Evolutionary conservation across 2,888 invertebrate genomes (phyloP).

Genomic region (Phengaris arion): DNA sequence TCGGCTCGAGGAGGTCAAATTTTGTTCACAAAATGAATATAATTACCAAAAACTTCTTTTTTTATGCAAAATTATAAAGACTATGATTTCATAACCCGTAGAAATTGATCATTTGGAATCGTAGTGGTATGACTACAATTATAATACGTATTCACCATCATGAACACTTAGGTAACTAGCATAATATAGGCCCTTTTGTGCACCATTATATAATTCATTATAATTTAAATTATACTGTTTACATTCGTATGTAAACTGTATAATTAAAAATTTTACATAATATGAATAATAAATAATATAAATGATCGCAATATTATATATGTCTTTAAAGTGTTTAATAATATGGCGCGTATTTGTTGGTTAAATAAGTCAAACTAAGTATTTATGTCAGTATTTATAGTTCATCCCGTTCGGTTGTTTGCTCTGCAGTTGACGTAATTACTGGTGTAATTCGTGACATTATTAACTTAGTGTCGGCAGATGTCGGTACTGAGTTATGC

Average conservation of each 20-base stretch:
- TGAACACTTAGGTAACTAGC: no score
- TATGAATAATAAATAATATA: no score
- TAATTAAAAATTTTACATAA: no score
- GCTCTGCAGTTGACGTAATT: constrained; percentile 32
- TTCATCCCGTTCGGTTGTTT: neutral
- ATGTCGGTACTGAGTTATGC: constrained; percentile 70
- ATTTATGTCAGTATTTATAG: neutral
- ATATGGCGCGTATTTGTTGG: neutral
- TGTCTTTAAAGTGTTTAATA: neutral
- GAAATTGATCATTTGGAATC: neutral
- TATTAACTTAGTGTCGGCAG: constrained; percentile 64
- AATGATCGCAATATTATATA: no score
- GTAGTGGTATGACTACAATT: neutral
- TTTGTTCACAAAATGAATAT: neutral
- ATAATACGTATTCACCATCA: no score
- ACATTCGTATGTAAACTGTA: no score
- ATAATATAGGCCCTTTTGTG: no score
- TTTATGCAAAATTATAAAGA: neutral
- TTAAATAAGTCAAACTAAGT: neutral
- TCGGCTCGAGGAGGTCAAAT: neutral
- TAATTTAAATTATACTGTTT: no score
- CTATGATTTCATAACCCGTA: neutral
- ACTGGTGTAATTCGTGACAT: constrained; percentile 41
- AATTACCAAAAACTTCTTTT: neutral
- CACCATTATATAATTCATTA: no score